These are phyloP conservation scores for Petrolisthes manimaculis DNA, from an alignment of 2,888 invertebrate species.

Conservation along the genomic window DNA sequence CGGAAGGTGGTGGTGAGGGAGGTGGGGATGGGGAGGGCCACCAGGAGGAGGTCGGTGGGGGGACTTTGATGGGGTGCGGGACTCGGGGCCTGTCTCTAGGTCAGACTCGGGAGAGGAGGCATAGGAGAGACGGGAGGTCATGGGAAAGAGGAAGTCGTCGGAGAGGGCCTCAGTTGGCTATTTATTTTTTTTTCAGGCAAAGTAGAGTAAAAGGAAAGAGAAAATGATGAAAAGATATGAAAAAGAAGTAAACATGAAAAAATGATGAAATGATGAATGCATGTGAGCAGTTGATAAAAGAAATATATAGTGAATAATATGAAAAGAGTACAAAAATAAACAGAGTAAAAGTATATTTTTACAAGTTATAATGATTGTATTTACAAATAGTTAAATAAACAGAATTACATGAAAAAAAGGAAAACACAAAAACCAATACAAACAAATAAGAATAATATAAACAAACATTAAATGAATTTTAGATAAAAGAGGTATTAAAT, in stretches of 20 bases:
- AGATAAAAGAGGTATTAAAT: no score
- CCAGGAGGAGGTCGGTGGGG: slow-evolving; percentile 63
- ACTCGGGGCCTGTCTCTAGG: slow-evolving; percentile 75
- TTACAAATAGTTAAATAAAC: not conserved
- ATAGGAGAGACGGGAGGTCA: slow-evolving; percentile 94
- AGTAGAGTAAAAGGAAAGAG: not conserved
- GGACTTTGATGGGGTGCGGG: slow-evolving; percentile 80
- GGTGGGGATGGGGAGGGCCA: slow-evolving; percentile 49
- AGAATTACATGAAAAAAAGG: not conserved
- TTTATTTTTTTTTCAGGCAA: slow-evolving; percentile 66
- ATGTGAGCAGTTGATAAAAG: not conserved
- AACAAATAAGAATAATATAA: not conserved
- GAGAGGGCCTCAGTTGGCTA: slow-evolving; percentile 96
- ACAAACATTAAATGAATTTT: no score
- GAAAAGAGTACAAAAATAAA: slow-evolving; percentile 1
- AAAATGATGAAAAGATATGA: not conserved
- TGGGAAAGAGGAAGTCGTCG: slow-evolving; percentile 98
- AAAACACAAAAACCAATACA: not conserved
- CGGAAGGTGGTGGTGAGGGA: slow-evolving; percentile 55
- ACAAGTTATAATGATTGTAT: not conserved
- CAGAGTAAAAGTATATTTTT: not conserved
- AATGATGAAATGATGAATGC: not conserved
- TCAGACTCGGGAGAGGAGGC: slow-evolving; percentile 97
- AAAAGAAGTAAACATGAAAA: not conserved
- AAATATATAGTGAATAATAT: not conserved